phyloP scores from a whole-genome alignment of 2,113 vertebrate species.

The Scomber scombrus region DNA sequence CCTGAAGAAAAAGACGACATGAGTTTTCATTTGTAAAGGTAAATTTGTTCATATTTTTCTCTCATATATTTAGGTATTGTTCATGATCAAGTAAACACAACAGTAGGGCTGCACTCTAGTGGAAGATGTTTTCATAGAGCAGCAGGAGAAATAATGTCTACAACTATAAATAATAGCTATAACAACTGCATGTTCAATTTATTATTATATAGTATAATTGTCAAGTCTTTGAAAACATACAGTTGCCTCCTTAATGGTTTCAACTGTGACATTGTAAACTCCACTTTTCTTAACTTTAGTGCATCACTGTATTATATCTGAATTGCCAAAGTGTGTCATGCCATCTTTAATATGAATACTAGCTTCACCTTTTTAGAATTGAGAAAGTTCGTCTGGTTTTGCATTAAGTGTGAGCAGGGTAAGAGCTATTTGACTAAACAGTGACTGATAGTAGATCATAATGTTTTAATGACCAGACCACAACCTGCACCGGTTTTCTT shows the following conservation, averaged over 20 bases:
- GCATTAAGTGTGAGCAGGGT: slow-evolving; percentile 20
- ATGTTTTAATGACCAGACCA: not conserved
- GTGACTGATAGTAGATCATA: slow-evolving; percentile 18
- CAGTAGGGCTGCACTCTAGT: not conserved
- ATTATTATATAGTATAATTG: not conserved
- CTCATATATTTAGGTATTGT: not conserved
- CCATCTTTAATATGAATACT: not conserved
- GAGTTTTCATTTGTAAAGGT: slow-evolving; percentile 35
- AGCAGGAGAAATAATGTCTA: too few species aligned
- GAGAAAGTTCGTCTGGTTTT: not conserved
- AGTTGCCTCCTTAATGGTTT: not conserved
- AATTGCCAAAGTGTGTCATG: not conserved
- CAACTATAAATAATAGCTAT: too few species aligned
- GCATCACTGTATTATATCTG: not conserved
- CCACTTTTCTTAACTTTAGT: not conserved
- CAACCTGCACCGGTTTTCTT: not conserved
- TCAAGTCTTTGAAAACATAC: not conserved
- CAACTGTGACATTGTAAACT: not conserved
- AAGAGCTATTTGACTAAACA: slow-evolving; percentile 12
- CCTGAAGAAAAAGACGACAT: slow-evolving; percentile 13
- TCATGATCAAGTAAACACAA: not conserved
- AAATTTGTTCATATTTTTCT: slow-evolving; percentile 7
- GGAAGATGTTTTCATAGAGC: not conserved
- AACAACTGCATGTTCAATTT: too few species aligned
- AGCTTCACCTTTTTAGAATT: not conserved